Percentiles rank a stretch among this genome's conserved stretches.
These are phyloP conservation scores for Diaphora mendica DNA, from an alignment of 2,888 invertebrate species.

Conservation along the genomic window DNA sequence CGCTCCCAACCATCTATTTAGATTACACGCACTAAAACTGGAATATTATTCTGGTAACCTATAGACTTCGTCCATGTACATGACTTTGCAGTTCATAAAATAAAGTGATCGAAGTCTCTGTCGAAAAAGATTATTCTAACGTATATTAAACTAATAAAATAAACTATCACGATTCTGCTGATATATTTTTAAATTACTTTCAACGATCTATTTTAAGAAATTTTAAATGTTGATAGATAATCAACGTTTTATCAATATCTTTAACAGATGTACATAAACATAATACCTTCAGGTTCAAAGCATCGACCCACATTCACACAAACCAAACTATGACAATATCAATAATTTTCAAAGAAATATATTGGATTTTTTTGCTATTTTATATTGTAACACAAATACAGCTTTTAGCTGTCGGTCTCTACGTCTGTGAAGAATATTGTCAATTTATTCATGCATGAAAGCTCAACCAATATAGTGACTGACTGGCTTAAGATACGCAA, in stretches of 20 bases:
- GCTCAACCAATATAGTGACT: neutral
- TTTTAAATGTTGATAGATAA: too few relatives aligned
- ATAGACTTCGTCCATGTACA: neutral
- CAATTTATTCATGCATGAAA: neutral
- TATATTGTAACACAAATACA: neutral
- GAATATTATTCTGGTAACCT: conserved; percentile 16
- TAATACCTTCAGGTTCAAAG: neutral
- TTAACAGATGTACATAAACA: neutral
- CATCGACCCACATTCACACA: neutral
- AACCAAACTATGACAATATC: neutral
- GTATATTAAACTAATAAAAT: neutral
- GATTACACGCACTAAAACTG: conserved; percentile 44
- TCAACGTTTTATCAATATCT: neutral
- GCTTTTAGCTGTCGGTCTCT: too few relatives aligned
- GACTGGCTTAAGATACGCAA: neutral
- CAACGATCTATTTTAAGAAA: neutral
- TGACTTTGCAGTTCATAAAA: neutral
- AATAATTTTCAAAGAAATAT: neutral
- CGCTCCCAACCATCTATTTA: conserved; percentile 62
- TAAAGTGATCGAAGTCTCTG: neutral
- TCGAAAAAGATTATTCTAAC: neutral
- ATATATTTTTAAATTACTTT: neutral
- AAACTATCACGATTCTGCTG: neutral
- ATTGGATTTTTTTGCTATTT: neutral
- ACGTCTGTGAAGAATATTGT: neutral